Evolutionary conservation across 2,888 invertebrate genomes (phyloP).

Genomic region (Hedya salicella): DNA sequence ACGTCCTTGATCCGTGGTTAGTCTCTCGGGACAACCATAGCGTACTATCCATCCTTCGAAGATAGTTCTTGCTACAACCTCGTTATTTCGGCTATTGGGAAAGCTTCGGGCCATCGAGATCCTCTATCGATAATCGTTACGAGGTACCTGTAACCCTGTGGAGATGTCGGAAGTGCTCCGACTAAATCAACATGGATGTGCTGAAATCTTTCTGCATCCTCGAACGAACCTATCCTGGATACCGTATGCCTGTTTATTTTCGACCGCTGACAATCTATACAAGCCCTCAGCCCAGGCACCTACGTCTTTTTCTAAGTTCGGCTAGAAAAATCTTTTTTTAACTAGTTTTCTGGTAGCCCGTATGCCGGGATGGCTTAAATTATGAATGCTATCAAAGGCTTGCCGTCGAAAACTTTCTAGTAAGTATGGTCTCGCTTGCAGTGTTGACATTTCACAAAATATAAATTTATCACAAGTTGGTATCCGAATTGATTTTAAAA

Average conservation of each 20-base stretch:
- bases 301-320: not conserved
- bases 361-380: not conserved
- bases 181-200: slow-evolving; percentile 3
- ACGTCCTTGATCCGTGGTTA: not conserved
- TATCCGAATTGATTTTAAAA: not conserved
- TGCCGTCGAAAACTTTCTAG: not conserved
- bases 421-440: not conserved
- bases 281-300: not conserved
- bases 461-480: not conserved
- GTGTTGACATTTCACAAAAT: not conserved
- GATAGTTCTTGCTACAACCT: not conserved
- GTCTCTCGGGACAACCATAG: not conserved
- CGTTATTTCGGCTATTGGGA: not conserved
- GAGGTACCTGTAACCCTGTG: not conserved
- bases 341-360: not conserved
- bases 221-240: not conserved
- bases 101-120: not conserved
- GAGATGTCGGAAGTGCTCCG: not conserved
- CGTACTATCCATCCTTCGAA: not conserved
- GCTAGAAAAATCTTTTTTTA: not conserved
- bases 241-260: not conserved
- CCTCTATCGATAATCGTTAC: slow-evolving; percentile 7
- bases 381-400: not conserved
- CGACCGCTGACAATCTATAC: not conserved
- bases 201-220: not conserved